A percentile compares a stretch with the other conserved stretches of the same genome.
Conservation (phyloP, 1,140 invertebrate genomes). For the Atta cephalotes region DNA sequence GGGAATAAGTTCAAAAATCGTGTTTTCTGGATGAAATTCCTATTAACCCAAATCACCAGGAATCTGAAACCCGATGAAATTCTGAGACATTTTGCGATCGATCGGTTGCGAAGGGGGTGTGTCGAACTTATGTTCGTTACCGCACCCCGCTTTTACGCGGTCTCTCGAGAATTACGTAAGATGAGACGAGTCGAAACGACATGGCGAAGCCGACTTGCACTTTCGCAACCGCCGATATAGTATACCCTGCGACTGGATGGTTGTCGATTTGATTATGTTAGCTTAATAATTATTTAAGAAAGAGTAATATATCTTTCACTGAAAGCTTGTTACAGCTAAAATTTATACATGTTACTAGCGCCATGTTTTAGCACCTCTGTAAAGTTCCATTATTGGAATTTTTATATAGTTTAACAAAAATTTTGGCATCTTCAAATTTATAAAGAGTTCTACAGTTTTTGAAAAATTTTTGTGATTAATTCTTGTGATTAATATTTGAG, state of each 20-base stretch:
- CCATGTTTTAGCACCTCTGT: background rate
- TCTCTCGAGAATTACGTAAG: conserved; percentile 73
- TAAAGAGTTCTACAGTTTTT: background rate
- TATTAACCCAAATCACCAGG: conserved; percentile 11
- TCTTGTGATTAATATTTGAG: background rate
- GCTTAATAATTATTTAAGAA: background rate
- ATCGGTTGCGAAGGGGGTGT: conserved; percentile 75
- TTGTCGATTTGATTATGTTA: background rate
- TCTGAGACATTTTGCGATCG: conserved; percentile 73
- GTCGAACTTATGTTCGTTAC: conserved; percentile 66
- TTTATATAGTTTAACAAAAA: conserved; percentile 3
- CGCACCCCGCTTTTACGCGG: conserved; percentile 69
- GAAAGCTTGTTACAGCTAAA: background rate
- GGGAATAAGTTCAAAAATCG: background rate
- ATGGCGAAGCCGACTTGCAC: conserved; percentile 30
- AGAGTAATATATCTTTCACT: background rate
- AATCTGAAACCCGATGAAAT: conserved; percentile 62
- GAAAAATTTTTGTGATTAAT: conserved; percentile 12
- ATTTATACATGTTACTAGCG: background rate
- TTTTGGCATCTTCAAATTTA: background rate
- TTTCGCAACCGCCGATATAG: conserved; percentile 56
- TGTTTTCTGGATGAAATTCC: conserved; percentile 4
- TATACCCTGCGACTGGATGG: conserved; percentile 50
- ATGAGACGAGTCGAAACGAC: conserved; percentile 58
- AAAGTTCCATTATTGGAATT: background rate